Base-by-base conservation (phyloP, 1,140 invertebrate genomes). In the Eumaeus atala region DNA sequence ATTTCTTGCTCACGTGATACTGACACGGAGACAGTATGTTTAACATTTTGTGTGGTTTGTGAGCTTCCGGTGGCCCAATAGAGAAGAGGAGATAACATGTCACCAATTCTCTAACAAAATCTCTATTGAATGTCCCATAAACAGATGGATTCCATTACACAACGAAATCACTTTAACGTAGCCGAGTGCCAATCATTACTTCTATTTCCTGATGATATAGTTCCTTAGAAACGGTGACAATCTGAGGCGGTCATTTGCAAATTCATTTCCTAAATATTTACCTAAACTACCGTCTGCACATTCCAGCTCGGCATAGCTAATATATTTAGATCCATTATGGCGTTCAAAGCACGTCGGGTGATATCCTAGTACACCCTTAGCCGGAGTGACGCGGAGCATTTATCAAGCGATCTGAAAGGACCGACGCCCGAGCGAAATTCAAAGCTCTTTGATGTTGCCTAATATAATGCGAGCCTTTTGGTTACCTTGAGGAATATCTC, bases 401-500 rank as follows among this genome's bases (percentile, higher is more conserved):
- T 44, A 44, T 44, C 40, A 5, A 16, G 21, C 2, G 40, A 44
- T 44, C 14, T 44, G 40, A 44, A 44, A 44, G 40, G 16, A 44
- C 40, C 14, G 14, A 12, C 11, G 9, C n/a, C 38, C n/a, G 16
- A 40, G n/a, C 40, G 14, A 44, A 44, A 44, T 14, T 16, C 40
- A 16, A 16, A 14, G 40, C 14, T 44, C 40, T 44, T 44, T 44
- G 40, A 44, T 44, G 40, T 44, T 6, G 40, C 21, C 5, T 44
- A 44, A 44, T 44, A 28, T 28, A 44, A 44, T 16, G 40, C 40
- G 40, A 44, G 40, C 40, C n/a, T 16, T 44, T 44, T 44, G 40
- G 40, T 16, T 44, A 44, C 40, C 40, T 44, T 44, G 40, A 44
- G 40, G 40, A 44, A 44, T 44, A 44, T 44, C 40, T 44, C 16